Base-by-base conservation (phyloP, 2,888 invertebrate genomes). In the Trissoscelio sp. region DNA sequence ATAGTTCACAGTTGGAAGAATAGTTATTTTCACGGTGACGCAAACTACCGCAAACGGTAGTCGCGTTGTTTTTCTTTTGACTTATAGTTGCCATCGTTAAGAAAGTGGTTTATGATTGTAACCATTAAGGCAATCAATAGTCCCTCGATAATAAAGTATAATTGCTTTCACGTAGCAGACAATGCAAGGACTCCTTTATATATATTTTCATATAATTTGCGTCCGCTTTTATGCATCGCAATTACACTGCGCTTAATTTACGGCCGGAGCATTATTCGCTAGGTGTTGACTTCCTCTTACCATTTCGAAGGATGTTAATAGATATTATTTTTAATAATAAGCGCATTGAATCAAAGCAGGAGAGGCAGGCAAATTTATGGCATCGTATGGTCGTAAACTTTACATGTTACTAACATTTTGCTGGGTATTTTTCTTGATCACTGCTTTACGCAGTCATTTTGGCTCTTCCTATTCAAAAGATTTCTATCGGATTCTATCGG, bases 1-100 rank as follows among this genome's bases (percentile, higher is more conserved):
- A 64, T 46, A 60, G 77, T 64, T 78, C 70, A 55, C 77, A 62
- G 77, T 62, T 55, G 69, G 70, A 78, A 62, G 77, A 70, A 78
- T 78, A 70, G 77, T 78, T 78, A 70, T 70, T 78, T 70, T 67
- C 62, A 70, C 37, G 46, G 48, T 70, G 70, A 66, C 66, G 34
- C 66, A 64, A 64, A 64, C 39, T 57, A 60, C 77, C 67, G 16
- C 55, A 39, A 53, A 60, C 62, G 70, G 70, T 39, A 64, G 55
- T 51, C 48, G 48, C 44, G 37, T 46, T 69, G 53, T 69, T 77
- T 64, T 72, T 58, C 64, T n/a, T 51, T 48, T 34, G 51, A 70
- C 11, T 67, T 75, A 58, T 58, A 51, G 67, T 57, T 53, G 20
- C 20, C 46, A 18, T 72, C 55, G 51, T 78, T 64, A 57, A 78